Base-by-base conservation (phyloP, 2,113 vertebrate species). In the Seriola dumerili region DNA sequence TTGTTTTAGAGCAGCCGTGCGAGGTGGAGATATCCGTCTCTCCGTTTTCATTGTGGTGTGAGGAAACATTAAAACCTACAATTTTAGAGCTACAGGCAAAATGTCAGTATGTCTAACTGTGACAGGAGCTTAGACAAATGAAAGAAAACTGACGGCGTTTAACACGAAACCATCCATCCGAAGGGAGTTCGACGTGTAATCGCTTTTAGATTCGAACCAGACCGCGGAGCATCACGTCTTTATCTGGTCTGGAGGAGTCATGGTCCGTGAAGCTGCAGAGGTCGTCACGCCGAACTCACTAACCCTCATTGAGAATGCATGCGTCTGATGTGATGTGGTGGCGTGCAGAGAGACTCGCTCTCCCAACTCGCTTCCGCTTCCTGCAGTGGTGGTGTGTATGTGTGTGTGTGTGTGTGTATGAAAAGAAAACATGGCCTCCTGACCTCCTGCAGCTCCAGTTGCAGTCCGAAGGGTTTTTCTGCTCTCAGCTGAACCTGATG, bases 341-440 rank as follows among this genome's bases (percentile, higher is more conserved):
- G 66, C 36, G 16, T 46, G 36, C 64, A 25, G 52, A 34, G 63
- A 8, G 58, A n/a, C 34, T 32, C 57, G 19, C 61, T 61, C 63
- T 12, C 44, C 29, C 29, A 29, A 19, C 34, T 36, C 34, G 29
- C 29, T 3, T 14, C 46, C 36, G 78, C 84, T 89, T 91, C 89
- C 91, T 92, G 85, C 55, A 58, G 21, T 2, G 8, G 62, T 38
- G 42, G 38, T 73, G 73, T 46, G 57, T 29, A 2, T 29, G 29
- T 29, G 29, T 32, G 55, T 59, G 66, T 76, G 59, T 83, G 80
- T 70, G 66, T 74, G 59, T 11, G 32, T 40, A 55, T 17, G 44
- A 25, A 80, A 74, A 58, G 59, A 85, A 85, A 89, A 90, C 58
- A 17, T 14, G 55, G 9, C 66, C 57, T 58, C 80, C 29, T 59